Evolutionary conservation across 53 echinoderm and acorn worm genomes (phyloP), one percentile per base, ranked within the genome.

Genomic region (Paracentrotus lividus): DNA sequence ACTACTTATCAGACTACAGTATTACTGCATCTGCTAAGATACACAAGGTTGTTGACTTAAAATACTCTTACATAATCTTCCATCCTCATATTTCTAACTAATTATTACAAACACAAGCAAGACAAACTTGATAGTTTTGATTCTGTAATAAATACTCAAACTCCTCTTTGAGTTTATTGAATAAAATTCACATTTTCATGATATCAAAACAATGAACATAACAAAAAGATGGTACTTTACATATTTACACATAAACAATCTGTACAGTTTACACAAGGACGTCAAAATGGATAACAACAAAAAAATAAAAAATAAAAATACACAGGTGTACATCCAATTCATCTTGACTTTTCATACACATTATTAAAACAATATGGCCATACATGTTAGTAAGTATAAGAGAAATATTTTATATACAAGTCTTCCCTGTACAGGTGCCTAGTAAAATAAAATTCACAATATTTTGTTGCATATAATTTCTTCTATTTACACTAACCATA

Each of bases 131-230:
- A 72, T 20, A 18, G 0, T 32, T 18, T 12, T 9, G n/a, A 72
- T 72, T 66, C 49, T 90, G 42, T 90, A 90, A 90, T 90, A 90
- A 90, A 90, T 90, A 90, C 90, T 90, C 90, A 90, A 90, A 61
- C 90, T 90, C 90, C 90, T 90, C 40, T 44, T 66, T 90, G 90
- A 90, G 90, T 90, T 90, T 90, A 90, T 90, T 90, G 85, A 85
- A 85, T 85, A 85, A 85, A 88, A 55, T 88, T 88, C 90, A 65
- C 66, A 90, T 64, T 61, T 90, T 90, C 90, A 90, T 85, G 85
- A 85, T 90, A 90, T 90, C 64, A 90, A 90, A 90, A 90, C 43
- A 66, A 65, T 2, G n/a, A 90, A 90, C 90, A 90, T 90, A 90
- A 90, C 64, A 90, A 61, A 90, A 57, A 61, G 34, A 47, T 65